These are phyloP conservation scores for Manis javanica DNA, from an alignment of 2,797 vertebrate genomes.

Conservation along the genomic window DNA sequence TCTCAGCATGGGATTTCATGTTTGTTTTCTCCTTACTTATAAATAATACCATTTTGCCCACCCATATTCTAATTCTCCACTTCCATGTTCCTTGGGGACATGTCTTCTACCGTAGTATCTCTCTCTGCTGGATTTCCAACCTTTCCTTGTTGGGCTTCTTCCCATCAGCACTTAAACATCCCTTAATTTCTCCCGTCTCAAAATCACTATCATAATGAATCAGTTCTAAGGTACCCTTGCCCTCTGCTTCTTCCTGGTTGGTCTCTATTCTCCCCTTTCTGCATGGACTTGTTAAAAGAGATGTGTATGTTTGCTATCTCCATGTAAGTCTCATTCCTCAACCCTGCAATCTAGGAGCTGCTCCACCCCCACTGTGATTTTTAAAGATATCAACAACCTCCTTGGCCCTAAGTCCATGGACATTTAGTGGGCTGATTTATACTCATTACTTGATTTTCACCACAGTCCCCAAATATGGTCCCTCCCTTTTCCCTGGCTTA, in stretches of 20 bases:
- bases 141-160: not conserved
- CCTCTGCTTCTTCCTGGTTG: not conserved
- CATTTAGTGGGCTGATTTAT: conserved; percentile 66
- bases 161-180: not conserved
- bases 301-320: not conserved
- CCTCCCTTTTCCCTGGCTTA: not conserved
- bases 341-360: not conserved
- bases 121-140: not conserved
- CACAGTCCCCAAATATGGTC: not conserved
- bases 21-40: not conserved
- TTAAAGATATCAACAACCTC: conserved; percentile 81
- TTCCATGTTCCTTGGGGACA: not conserved
- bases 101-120: not conserved
- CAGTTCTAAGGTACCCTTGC: not conserved
- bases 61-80: not conserved
- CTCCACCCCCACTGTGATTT: not conserved
- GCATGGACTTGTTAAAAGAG: not conserved
- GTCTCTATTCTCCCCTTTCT: not conserved
- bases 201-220: not conserved
- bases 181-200: not conserved
- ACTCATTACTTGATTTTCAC: not conserved
- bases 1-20: not conserved
- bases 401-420: conserved; percentile 82
- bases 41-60: not conserved
- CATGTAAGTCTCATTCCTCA: not conserved